Evolutionary conservation across 1,140 invertebrate species (phyloP), one percentile per base, ranked within the genome.

Genomic region (Danaus plexippus): DNA sequence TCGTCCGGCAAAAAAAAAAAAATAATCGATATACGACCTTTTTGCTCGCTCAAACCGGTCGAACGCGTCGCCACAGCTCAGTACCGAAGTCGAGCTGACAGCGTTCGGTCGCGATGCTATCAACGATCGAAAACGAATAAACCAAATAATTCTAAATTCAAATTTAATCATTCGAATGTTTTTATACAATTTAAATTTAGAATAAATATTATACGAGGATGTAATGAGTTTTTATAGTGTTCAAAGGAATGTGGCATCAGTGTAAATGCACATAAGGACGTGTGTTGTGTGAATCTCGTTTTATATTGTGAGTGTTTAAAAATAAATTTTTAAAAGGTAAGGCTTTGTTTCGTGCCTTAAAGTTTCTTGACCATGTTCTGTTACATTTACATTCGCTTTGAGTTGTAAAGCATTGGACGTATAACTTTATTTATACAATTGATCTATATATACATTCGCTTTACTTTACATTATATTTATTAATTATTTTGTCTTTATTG

Each of bases 61-160:
- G 42, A 46, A 66, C 71, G 71, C 72, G 47, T 46, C 53, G 61
- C 60, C 57, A 50, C 57, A 69, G 59, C 61, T 57, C 77, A 76
- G 80, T 78, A 64, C 61, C 54, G 52, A 55, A 69, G 58, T 61
- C 65, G 77, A 73, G 65, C 41, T 58, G 50, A 63, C 67, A 69
- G 63, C 71, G 80, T 66, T 77, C 74, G 77, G 80, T 69, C 79
- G 81, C 79, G 64, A 85, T 85, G 81, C 70, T 64, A 72, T 60
- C 70, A 81, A 78, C 76, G 73, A 80, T 69, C 63, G 50, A 68
- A 62, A 72, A 73, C 71, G 70, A 70, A 71, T 47, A 78, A 32
- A 32, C 2, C 7, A 5, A 32, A n/a, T n/a, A 32, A 32, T 32
- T 32, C 22, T 32, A 67, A 57, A 63, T 63, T 63, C 44, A 54